These are phyloP conservation scores for Amblyteles armatorius DNA, from an alignment of 2,888 invertebrate genomes.

Conservation along the genomic window DNA sequence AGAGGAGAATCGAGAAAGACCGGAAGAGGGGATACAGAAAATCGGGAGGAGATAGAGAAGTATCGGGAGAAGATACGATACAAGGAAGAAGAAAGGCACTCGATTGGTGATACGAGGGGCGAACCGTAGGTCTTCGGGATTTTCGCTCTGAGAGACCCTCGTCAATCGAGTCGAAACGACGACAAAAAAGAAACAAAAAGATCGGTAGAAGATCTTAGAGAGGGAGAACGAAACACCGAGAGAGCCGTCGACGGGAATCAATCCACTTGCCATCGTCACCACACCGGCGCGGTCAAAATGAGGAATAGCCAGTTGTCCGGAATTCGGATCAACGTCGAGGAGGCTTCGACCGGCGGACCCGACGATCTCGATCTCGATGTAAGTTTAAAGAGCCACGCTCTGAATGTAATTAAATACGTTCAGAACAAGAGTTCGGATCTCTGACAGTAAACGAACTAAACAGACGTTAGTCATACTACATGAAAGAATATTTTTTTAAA, in stretches of 20 bases:
- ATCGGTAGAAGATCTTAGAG: neutral
- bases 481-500: too few species aligned
- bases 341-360: conserved; percentile 73
- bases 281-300: conserved; percentile 22
- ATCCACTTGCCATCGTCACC: conserved; percentile 34
- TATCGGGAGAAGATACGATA: neutral
- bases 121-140: conserved; percentile 36
- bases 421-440: too few species aligned
- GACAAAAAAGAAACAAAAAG: neutral
- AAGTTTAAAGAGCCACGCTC: conserved; percentile 64
- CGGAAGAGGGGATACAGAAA: too few species aligned
- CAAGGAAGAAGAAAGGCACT: neutral
- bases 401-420: too few species aligned
- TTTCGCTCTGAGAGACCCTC: conserved; percentile 15
- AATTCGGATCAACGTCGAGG: conserved; percentile 77
- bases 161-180: neutral
- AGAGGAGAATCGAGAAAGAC: too few species aligned
- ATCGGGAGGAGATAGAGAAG: too few species aligned
- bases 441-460: too few species aligned
- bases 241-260: conserved; percentile 11
- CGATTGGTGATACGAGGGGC: conserved; percentile 1
- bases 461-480: too few species aligned
- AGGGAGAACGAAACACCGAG: neutral
- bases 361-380: conserved; percentile 75
- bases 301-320: conserved; percentile 69